Evolutionary conservation across 1,140 invertebrate species (phyloP).

Genomic region (Tetragonula clypearis): DNA sequence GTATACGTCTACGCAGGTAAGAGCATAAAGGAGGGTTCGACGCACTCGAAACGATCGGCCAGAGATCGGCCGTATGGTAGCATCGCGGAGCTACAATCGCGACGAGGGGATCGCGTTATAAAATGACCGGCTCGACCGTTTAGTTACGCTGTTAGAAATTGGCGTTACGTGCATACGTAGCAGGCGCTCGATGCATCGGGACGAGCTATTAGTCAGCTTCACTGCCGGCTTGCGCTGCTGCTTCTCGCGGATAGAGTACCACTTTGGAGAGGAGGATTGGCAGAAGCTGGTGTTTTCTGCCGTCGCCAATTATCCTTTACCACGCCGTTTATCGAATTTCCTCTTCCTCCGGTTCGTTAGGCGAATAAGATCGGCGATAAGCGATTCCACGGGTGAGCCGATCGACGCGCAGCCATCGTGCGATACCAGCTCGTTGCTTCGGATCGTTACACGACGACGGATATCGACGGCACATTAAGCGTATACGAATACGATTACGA

Average conservation of each 20-base stretch:
- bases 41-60: conserved; percentile 36
- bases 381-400: not conserved
- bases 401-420: not conserved
- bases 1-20: conserved; percentile 53
- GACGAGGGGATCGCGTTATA: not conserved
- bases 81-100: not conserved
- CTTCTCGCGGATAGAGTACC: not conserved
- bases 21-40: conserved; percentile 50
- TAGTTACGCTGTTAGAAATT: conserved; percentile 37
- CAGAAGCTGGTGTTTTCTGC: not conserved
- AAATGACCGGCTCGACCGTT: conserved; percentile 5
- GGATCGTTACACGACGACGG: not conserved
- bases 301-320: conserved; percentile 30
- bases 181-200: not conserved
- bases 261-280: not conserved
- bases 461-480: too few relatives aligned
- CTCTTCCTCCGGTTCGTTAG: conserved; percentile 26
- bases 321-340: conserved; percentile 46
- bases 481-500: too few relatives aligned
- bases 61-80: not conserved
- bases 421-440: not conserved
- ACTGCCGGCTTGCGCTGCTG: not conserved
- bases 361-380: not conserved
- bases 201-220: not conserved
- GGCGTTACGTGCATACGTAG: not conserved